These are phyloP conservation scores for Podarcis muralis DNA, from an alignment of 2,113 vertebrate species.

Conservation along the genomic window DNA sequence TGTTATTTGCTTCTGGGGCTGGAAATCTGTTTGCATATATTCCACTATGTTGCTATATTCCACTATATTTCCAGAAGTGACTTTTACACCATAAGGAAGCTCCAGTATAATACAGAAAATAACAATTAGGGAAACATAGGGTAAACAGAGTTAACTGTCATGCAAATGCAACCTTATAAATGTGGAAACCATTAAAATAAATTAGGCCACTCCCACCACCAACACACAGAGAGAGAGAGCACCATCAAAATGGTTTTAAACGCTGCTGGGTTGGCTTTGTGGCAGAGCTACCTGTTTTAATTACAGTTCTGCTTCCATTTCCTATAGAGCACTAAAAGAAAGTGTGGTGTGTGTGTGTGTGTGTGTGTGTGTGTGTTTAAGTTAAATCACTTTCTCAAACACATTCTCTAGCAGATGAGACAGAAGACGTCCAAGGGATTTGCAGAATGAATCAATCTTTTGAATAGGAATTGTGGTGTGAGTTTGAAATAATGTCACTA, in stretches of 20 bases:
- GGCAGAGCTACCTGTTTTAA: slow-evolving; percentile 15
- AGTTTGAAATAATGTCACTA: background rate
- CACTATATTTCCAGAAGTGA: no score
- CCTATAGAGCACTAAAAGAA: slow-evolving; percentile 12
- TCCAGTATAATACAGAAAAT: no score
- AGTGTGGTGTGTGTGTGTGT: fast-evolving
- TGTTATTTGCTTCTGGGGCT: no score
- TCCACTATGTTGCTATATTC: no score
- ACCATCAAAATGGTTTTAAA: background rate
- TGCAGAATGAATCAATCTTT: background rate
- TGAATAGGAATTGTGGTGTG: fast-evolving
- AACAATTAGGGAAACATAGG: no score
- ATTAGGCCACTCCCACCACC: background rate
- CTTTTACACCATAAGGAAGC: no score
- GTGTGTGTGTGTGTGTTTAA: background rate
- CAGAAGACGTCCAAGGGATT: background rate
- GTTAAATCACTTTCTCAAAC: background rate
- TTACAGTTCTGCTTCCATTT: slow-evolving; percentile 54
- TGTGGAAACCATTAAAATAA: background rate
- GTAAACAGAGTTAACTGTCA: no score
- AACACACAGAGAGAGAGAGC: no score
- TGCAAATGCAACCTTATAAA: background rate
- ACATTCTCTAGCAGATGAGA: background rate
- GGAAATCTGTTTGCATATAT: no score
- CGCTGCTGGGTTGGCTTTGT: background rate